A percentile compares a stretch with the other conserved stretches of the same genome.
Evolutionary conservation across 64 coral and sea anemone species (phyloP).

Genomic region (Trachythela sp.): DNA sequence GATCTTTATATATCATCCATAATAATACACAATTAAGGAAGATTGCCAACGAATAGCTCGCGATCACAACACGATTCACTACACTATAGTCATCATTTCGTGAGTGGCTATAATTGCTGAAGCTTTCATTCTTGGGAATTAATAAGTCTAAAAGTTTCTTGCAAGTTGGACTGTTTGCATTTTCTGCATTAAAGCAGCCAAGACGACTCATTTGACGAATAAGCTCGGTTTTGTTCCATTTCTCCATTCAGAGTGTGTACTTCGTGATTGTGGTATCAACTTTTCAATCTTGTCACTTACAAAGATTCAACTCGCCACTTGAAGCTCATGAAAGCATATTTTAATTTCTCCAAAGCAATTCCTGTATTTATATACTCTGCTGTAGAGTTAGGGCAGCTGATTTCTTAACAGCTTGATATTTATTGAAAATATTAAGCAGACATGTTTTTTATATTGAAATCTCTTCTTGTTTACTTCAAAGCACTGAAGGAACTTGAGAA

Average conservation of each 20-base stretch:
- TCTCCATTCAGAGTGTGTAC: background rate
- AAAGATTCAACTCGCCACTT: background rate
- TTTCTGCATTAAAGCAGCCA: background rate
- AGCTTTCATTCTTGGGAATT: background rate
- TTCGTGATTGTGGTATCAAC: background rate
- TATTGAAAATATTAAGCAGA: background rate
- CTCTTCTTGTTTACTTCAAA: too few species aligned
- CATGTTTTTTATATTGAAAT: too few species aligned
- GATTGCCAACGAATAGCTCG: background rate
- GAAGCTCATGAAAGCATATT: background rate
- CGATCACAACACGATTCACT: background rate
- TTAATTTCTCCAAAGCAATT: background rate
- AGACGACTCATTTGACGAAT: background rate
- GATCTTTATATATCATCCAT: constrained; percentile 12
- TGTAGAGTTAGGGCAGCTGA: background rate
- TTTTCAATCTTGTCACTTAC: background rate
- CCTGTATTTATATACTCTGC: background rate
- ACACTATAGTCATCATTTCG: background rate
- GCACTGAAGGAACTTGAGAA: too few species aligned
- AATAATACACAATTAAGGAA: background rate
- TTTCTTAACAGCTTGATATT: background rate
- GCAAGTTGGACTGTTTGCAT: background rate
- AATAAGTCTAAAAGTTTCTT: background rate
- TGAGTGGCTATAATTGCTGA: background rate
- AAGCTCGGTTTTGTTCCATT: background rate